Evolutionary conservation across 2,113 vertebrate species (phyloP).

Genomic region (Psophia crepitans): DNA sequence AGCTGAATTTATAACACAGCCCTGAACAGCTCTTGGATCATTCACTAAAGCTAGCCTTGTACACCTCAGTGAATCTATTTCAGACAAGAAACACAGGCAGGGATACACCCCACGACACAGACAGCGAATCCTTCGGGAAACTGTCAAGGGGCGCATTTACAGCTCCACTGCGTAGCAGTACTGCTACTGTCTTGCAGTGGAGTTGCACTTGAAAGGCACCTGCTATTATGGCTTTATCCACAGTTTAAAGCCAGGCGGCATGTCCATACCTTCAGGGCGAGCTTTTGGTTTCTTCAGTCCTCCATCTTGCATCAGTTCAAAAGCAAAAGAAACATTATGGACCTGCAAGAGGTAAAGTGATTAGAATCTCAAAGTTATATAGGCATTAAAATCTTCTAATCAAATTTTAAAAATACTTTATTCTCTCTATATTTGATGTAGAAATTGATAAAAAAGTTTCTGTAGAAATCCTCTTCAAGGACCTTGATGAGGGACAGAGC

Average conservation of each 20-base stretch:
- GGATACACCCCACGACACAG: background rate
- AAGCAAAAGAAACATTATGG: conserved; percentile 93
- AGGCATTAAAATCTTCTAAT: background rate
- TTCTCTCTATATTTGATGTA: background rate
- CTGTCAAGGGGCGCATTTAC: background rate
- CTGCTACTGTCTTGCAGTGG: background rate
- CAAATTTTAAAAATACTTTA: background rate
- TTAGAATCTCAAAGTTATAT: background rate
- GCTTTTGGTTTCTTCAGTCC: conserved; percentile 95
- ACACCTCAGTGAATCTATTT: background rate
- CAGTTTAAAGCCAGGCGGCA: background rate
- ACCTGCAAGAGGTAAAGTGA: conserved; percentile 74
- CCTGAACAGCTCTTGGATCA: background rate
- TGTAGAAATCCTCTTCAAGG: too few relatives aligned
- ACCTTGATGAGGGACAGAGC: too few relatives aligned
- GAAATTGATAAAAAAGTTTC: too few relatives aligned
- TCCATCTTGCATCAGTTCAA: conserved; percentile 96
- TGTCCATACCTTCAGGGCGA: conserved; percentile 87
- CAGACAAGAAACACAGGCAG: background rate
- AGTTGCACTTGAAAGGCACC: background rate
- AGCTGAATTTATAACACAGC: background rate
- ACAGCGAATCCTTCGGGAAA: background rate
- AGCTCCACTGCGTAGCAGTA: background rate
- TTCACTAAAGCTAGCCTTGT: background rate
- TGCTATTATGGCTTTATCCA: background rate